These are phyloP conservation scores for Pseudomugil gertrudae DNA, from an alignment of 2,797 vertebrate genomes.

Conservation along the genomic window DNA sequence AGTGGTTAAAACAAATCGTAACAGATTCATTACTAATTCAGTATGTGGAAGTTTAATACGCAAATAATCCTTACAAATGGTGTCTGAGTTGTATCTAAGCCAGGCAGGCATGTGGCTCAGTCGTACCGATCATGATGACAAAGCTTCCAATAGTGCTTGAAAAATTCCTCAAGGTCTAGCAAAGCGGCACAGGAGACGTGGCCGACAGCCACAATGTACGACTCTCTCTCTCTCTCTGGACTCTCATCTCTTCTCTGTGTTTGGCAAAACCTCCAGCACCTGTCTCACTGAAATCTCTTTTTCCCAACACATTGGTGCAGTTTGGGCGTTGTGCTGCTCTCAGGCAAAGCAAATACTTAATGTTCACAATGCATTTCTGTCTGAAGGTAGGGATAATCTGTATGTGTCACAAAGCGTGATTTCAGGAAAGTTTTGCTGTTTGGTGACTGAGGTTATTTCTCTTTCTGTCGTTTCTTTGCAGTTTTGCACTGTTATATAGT, in stretches of 20 bases:
- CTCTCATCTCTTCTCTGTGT: slow-evolving; percentile 37
- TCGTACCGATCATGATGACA: slow-evolving; percentile 48
- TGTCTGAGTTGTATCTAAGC: slow-evolving; percentile 44
- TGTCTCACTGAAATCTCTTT: slow-evolving; percentile 50
- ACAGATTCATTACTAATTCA: not conserved
- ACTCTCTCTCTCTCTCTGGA: slow-evolving; percentile 38
- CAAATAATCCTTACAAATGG: slow-evolving; percentile 39
- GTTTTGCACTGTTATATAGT: slow-evolving; percentile 5
- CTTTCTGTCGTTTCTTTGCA: slow-evolving; percentile 16
- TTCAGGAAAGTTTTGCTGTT: slow-evolving; percentile 8
- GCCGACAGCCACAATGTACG: slow-evolving; percentile 54
- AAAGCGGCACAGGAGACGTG: slow-evolving; percentile 51
- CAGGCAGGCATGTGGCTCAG: slow-evolving; percentile 40
- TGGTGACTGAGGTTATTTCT: slow-evolving; percentile 13
- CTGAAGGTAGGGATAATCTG: slow-evolving; percentile 11
- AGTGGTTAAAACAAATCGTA: not conserved
- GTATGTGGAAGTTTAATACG: slow-evolving; percentile 12
- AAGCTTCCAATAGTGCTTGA: slow-evolving; percentile 47
- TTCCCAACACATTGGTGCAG: slow-evolving; percentile 22
- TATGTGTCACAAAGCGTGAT: slow-evolving; percentile 14
- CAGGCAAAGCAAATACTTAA: slow-evolving; percentile 29
- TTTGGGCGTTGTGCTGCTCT: slow-evolving; percentile 15
- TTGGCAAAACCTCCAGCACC: slow-evolving; percentile 52
- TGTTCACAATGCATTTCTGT: slow-evolving; percentile 4
- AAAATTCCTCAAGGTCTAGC: slow-evolving; percentile 70